phyloP scores from a whole-genome alignment of 2,113 vertebrate genomes.

The Okapia johnstoni region DNA sequence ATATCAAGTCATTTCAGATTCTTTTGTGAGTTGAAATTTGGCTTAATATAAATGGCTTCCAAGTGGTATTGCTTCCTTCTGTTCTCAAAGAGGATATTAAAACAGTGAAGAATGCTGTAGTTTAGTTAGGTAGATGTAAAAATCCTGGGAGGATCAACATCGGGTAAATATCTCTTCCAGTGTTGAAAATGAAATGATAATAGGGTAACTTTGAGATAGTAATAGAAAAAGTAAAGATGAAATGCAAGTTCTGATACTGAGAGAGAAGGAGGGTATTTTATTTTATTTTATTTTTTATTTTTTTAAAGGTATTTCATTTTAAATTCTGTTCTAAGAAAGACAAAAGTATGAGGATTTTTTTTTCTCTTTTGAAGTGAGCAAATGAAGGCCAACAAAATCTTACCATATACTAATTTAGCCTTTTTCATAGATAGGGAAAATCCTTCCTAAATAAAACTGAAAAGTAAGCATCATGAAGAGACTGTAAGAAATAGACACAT shows the following conservation, averaged over 20 bases:
- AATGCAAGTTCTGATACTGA: neutral
- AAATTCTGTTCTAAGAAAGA: slow-evolving; percentile 18
- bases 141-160: neutral
- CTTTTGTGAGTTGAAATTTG: slow-evolving; percentile 43
- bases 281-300: too few species aligned
- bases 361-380: neutral
- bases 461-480: neutral
- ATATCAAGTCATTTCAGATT: slow-evolving; percentile 28
- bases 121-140: neutral
- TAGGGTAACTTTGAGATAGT: neutral
- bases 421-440: slow-evolving; percentile 19
- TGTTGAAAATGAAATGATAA: neutral
- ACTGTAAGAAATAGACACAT: neutral
- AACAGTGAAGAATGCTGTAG: neutral
- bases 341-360: neutral
- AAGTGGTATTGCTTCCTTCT: slow-evolving; percentile 33
- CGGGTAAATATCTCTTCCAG: neutral
- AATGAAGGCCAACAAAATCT: slow-evolving; percentile 9
- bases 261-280: neutral
- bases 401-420: neutral
- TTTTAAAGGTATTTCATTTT: neutral
- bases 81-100: slow-evolving; percentile 15
- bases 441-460: slow-evolving; percentile 41
- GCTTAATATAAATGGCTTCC: slow-evolving; percentile 28
- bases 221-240: neutral